Conservation (phyloP, 2,888 invertebrate species). For the Thymelicus lineola region DNA sequence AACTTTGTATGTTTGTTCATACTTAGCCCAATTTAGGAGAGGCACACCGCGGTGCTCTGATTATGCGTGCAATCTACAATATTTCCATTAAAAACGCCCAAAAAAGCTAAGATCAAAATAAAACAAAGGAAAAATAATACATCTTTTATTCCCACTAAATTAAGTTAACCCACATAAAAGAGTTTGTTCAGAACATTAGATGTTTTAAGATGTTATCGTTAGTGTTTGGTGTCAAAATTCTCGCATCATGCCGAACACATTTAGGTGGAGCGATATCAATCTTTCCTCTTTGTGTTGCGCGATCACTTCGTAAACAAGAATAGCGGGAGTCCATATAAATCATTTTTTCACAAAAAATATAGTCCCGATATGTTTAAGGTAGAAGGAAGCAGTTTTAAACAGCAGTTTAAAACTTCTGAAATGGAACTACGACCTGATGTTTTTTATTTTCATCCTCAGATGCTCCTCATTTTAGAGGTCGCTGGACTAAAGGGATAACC, state of each 20-base stretch:
- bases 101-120: conserved; percentile 46
- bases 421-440: not conserved
- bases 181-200: conserved; percentile 85
- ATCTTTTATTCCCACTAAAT: conserved; percentile 78
- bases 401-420: conserved; percentile 9
- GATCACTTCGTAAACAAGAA: conserved; percentile 80
- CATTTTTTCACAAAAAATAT: conserved; percentile 56
- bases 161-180: conserved; percentile 82
- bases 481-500: too few relatives aligned
- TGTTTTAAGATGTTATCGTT: conserved; percentile 80
- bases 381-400: conserved; percentile 23
- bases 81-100: conserved; percentile 5
- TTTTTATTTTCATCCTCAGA: conserved; percentile 1
- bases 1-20: conserved; percentile 15
- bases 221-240: conserved; percentile 83
- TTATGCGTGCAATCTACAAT: not conserved
- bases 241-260: conserved; percentile 83
- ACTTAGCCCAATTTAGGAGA: too few relatives aligned
- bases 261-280: conserved; percentile 72
- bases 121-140: conserved; percentile 63
- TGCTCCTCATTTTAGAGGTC: too few relatives aligned
- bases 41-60: too few relatives aligned
- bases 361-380: conserved; percentile 13
- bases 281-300: conserved; percentile 72
- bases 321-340: conserved; percentile 82